Evolutionary conservation across 2,888 invertebrate genomes (phyloP).

Genomic region (Nomada flava): DNA sequence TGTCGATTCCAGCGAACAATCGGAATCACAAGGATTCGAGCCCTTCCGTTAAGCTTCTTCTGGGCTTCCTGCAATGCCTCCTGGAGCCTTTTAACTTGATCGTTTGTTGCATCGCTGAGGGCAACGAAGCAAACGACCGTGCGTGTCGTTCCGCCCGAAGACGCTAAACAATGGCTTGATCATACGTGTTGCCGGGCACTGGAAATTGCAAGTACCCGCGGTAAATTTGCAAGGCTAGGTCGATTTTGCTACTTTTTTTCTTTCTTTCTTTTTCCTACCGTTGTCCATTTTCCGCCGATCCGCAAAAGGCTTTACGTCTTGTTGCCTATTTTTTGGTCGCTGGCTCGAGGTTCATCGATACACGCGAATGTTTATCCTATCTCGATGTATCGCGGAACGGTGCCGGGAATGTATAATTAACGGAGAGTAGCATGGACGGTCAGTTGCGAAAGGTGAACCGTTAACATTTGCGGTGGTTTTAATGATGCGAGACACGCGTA

Average conservation of each 20-base stretch:
- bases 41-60: no score
- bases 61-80: neutral
- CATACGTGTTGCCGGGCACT: slow-evolving; percentile 26
- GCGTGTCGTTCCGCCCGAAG: slow-evolving; percentile 47
- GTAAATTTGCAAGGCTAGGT: no score
- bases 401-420: slow-evolving; percentile 31
- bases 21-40: no score
- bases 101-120: neutral
- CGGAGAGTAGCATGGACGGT: neutral
- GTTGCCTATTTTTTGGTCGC: no score
- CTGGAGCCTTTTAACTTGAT: neutral
- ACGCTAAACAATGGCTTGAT: slow-evolving; percentile 45
- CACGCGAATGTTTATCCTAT: neutral
- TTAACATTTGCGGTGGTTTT: slow-evolving; percentile 41
- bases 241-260: neutral
- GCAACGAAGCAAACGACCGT: slow-evolving; percentile 16
- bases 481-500: neutral
- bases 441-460: slow-evolving; percentile 30
- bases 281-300: no score
- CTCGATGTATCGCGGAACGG: neutral
- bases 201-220: slow-evolving; percentile 15
- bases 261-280: no score
- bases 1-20: no score
- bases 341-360: no score
- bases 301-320: no score